Percentiles rank a stretch among this genome's conserved stretches.
Conservation (phyloP, 2,797 vertebrate species). For the Pseudotriccus pelzelni region DNA sequence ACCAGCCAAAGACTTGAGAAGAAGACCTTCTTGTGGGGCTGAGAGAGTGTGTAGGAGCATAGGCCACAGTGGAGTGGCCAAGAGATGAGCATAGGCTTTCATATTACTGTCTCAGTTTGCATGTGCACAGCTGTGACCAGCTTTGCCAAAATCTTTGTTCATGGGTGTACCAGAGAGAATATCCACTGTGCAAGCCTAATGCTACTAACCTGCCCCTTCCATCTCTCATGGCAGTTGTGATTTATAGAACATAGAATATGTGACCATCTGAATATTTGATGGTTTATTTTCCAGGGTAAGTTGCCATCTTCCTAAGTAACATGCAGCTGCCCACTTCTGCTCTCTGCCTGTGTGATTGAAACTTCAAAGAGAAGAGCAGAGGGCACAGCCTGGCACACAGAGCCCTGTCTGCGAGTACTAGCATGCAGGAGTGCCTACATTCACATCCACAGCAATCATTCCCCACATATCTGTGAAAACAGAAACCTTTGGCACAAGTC, state of each 20-base stretch:
- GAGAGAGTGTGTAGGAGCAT: rapidly evolving
- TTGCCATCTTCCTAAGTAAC: neutral
- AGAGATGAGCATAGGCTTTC: neutral
- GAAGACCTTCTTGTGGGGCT: neutral
- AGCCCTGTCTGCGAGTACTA: neutral
- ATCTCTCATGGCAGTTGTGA: neutral
- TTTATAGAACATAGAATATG: neutral
- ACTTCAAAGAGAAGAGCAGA: neutral
- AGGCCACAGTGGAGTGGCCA: neutral
- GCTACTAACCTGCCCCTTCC: rapidly evolving
- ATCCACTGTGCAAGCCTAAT: neutral
- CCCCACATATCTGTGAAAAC: neutral
- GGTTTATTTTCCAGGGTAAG: neutral
- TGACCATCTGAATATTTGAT: neutral
- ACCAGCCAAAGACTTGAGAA: neutral
- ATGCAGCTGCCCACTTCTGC: neutral
- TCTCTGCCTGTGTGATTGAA: neutral
- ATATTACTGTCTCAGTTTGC: neutral
- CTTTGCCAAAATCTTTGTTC: neutral
- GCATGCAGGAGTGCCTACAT: neutral
- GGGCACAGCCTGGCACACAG: neutral
- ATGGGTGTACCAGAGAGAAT: neutral
- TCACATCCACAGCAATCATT: neutral
- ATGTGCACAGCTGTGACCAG: neutral
- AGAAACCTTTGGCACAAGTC: neutral